phyloP scores from a whole-genome alignment of 2,888 invertebrate species.

The Seira musarum region DNA sequence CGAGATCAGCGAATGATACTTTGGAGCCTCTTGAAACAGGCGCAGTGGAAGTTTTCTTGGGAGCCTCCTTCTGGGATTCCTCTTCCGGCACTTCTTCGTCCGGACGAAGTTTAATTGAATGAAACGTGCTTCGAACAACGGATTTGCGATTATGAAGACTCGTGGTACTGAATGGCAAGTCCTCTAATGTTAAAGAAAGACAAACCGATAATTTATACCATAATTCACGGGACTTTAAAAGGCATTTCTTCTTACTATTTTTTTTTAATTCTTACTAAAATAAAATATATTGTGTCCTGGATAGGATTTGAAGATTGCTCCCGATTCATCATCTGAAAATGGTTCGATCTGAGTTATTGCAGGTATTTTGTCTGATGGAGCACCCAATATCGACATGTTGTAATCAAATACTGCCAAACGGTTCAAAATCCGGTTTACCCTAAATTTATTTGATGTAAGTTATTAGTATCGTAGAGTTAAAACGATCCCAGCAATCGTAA shows the following conservation, averaged over 20 bases:
- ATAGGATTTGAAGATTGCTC: constrained; percentile 52
- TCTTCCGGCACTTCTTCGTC: neutral
- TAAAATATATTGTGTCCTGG: constrained; percentile 50
- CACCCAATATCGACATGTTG: constrained; percentile 21
- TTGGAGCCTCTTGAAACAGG: neutral
- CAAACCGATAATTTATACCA: no score
- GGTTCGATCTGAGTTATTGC: constrained; percentile 55
- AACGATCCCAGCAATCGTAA: no score
- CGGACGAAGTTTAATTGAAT: neutral
- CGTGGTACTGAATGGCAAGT: neutral
- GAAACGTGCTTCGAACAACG: neutral
- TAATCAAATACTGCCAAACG: constrained; percentile 56
- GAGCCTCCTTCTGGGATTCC: no score
- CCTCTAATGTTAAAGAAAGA: neutral
- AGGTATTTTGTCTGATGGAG: constrained; percentile 28
- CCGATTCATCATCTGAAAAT: constrained; percentile 45
- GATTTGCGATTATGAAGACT: neutral
- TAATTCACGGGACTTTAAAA: no score
- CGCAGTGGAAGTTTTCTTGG: no score
- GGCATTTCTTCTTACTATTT: neutral
- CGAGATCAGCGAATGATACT: neutral
- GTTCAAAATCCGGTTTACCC: constrained; percentile 66
- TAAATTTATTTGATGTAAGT: no score
- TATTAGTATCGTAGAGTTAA: no score
- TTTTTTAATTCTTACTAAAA: constrained; percentile 6